Base-by-base conservation (phyloP, 1,140 invertebrate genomes). In the Orchestia grillus region DNA sequence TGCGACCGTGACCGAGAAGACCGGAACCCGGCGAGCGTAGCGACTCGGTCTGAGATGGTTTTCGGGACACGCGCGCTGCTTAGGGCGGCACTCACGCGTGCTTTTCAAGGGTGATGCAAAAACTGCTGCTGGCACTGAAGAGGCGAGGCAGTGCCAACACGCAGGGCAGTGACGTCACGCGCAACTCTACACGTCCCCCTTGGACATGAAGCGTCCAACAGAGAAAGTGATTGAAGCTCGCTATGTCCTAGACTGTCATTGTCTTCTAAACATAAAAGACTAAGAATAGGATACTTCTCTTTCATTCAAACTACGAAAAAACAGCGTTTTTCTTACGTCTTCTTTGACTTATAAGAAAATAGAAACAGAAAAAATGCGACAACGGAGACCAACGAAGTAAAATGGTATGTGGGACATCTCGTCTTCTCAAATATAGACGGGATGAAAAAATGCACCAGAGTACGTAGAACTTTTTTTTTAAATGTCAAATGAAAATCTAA, bases 41-140 rank as follows among this genome's bases (percentile, higher is more conserved):
- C 62, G 11, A 1, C 62, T 23, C 11, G 62, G 62, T 77, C 62
- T 77, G 62, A 15, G 62, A 77, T 77, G 15, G 62, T 28, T 3
- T 3, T 15, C 1, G 15, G 62, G 62, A 23, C 28, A 23, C 1
- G 62, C 62, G 62, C 47, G 6, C 47, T 53, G 47, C 47, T 53
- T 19, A 77, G 11, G 28, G 28, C 11, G 11, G 62, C 62, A 77
- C 62, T 77, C 62, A 77, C 62, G 62, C 62, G 62, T 77, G 62
- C 62, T 77, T 77, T 77, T 77, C 62, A 77, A 77, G 62, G 62
- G 62, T 77, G 62, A 77, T 77, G 62, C 62, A 77, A 77, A 77
- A 77, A 77, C 62, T 77, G 62, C 15, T 23, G 28, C 62, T 77
- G 62, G 62, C 62, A 77, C 62, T 77, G 62, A 15, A 36, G 28